Evolutionary conservation across 2,797 vertebrate genomes (phyloP), one percentile per base, ranked within the genome.

Genomic region (Gambusia yucatana): DNA sequence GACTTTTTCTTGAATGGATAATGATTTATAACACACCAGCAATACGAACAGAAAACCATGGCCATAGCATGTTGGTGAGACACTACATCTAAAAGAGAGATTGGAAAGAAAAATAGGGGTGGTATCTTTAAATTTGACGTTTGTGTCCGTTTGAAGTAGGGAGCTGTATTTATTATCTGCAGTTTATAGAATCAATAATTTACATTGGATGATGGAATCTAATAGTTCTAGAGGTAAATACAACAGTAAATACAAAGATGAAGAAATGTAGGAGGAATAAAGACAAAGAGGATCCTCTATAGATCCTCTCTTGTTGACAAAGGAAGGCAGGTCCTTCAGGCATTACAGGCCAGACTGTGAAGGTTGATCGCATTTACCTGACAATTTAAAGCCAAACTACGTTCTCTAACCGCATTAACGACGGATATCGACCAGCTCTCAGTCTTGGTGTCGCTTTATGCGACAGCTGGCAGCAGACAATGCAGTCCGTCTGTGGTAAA

Each of bases 381-480:
- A 1, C 46, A 52, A 73, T 79, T 83, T 75, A 82, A 70, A 59
- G 17, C 75, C 67, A 80, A 83, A 76, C 25, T n/a, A 78, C 52
- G 50, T 77, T 48, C 78, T 33, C 72, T 74, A 61, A 82, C 17
- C 28, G 78, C 73, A 86, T 87, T 83, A 72, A 17, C 61, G 6
- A n/a, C 9, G 80, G 2, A 80, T 70, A 91, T 89, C 73, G 91
- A 93, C 88, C 84, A 43, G 39, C 73, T 47, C 28, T 30, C 76
- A 69, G 77, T 87, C 83, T 82, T 36, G 41, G 57, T 87, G 87
- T 85, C 57, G 84, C 71, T 90, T 82, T 79, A 89, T 92, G 89
- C 87, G 92, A 94, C 92, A 92, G 91, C 91, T 89, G 84, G 84
- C 39, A 80, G 83, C 77, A 91, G 87, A 93, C 91, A 93, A 94